Conservation (phyloP, 2,888 invertebrate genomes). For the Electrophaes corylata region DNA sequence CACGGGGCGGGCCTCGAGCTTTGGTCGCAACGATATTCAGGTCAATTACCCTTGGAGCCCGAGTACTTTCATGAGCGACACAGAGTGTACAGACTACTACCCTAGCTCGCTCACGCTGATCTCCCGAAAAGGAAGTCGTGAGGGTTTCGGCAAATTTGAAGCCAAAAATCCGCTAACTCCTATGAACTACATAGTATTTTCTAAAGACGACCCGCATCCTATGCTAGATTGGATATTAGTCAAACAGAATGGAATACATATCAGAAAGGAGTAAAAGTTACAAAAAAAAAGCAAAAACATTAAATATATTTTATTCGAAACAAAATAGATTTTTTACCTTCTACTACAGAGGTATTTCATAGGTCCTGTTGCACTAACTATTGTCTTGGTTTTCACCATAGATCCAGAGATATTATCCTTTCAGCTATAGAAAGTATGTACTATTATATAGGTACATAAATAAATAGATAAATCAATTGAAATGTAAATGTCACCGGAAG, state of each 20-base stretch:
- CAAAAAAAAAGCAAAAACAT: slow-evolving; percentile 52
- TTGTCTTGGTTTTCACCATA: no score
- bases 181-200: slow-evolving; percentile 34
- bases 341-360: neutral
- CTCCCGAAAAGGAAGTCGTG: slow-evolving; percentile 44
- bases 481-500: no score
- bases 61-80: slow-evolving; percentile 37
- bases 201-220: slow-evolving; percentile 24
- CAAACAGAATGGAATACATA: slow-evolving; percentile 32
- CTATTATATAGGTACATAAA: neutral
- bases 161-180: slow-evolving; percentile 28
- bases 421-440: no score
- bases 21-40: slow-evolving; percentile 21
- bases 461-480: no score
- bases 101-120: slow-evolving; percentile 45
- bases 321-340: slow-evolving; percentile 5
- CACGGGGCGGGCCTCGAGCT: slow-evolving; percentile 23
- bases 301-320: slow-evolving; percentile 55
- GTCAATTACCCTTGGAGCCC: slow-evolving; percentile 57
- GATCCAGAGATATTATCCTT: no score
- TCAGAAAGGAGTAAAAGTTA: slow-evolving; percentile 5
- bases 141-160: slow-evolving; percentile 9
- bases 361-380: neutral
- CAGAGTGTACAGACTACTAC: slow-evolving; percentile 46
- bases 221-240: slow-evolving; percentile 40